phyloP scores from a whole-genome alignment of 2,888 invertebrate genomes.

The Orthosia cruda region DNA sequence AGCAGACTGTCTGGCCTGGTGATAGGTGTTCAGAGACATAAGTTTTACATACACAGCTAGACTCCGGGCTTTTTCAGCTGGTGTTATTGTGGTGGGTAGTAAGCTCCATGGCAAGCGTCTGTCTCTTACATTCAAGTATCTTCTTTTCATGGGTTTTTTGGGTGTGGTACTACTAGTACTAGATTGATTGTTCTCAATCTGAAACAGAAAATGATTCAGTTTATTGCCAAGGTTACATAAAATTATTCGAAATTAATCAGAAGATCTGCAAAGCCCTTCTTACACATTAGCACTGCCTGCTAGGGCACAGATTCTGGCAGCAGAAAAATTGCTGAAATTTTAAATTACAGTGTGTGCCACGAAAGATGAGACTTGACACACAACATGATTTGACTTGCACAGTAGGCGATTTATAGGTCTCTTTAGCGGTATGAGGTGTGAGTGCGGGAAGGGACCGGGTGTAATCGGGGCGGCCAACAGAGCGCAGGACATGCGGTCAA shows the following conservation, averaged over 20 bases:
- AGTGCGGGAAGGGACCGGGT: too few species aligned
- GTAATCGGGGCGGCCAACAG: too few species aligned
- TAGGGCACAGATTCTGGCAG: background rate
- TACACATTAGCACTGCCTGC: background rate
- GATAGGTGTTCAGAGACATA: slow-evolving; percentile 87
- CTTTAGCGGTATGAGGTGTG: too few species aligned
- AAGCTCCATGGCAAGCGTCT: slow-evolving; percentile 89
- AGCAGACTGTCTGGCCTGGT: slow-evolving; percentile 84
- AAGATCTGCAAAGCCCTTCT: background rate
- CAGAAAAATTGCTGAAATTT: background rate
- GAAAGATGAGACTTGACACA: too few species aligned
- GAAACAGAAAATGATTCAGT: slow-evolving; percentile 21
- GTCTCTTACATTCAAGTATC: slow-evolving; percentile 85
- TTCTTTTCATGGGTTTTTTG: slow-evolving; percentile 83
- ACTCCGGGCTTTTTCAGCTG: slow-evolving; percentile 85
- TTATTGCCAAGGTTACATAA: background rate
- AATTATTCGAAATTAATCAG: background rate
- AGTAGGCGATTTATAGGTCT: too few species aligned
- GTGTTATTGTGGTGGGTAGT: slow-evolving; percentile 81
- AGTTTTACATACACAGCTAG: slow-evolving; percentile 88
- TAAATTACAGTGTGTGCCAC: too few species aligned
- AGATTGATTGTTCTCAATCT: slow-evolving; percentile 73
- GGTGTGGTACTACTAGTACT: slow-evolving; percentile 57
- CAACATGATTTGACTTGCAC: too few species aligned
- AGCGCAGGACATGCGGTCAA: too few species aligned